Evolutionary conservation across 2,888 invertebrate species (phyloP).

Genomic region (Kryphioiulus occultus): DNA sequence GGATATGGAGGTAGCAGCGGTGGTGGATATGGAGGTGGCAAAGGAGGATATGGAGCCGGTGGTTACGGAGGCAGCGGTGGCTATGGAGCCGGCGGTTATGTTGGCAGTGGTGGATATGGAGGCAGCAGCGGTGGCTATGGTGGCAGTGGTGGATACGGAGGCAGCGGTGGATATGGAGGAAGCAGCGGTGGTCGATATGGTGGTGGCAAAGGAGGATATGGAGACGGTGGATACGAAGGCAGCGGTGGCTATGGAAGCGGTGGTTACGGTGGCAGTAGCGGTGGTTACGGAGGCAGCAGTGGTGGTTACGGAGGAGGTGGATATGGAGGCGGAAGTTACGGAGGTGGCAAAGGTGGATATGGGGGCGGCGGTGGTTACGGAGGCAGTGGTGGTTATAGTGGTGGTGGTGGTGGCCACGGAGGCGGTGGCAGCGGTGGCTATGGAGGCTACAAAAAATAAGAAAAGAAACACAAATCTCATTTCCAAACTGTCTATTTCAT

Average conservation of each 20-base stretch:
- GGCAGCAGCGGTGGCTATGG: neutral
- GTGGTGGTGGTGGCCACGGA: neutral
- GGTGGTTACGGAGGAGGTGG: constrained; percentile 33
- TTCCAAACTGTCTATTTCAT: too few species aligned
- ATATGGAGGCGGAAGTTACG: constrained; percentile 30
- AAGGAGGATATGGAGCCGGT: constrained; percentile 1
- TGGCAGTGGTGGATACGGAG: neutral
- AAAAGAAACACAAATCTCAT: neutral
- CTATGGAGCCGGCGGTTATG: neutral
- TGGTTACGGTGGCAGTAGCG: constrained; percentile 14
- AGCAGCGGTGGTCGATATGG: constrained; percentile 12
- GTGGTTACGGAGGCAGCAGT: neutral
- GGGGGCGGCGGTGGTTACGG: neutral
- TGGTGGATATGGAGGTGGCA: neutral
- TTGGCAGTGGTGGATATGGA: neutral
- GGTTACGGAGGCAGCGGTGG: constrained; percentile 38
- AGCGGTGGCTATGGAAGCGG: neutral
- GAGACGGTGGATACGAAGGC: neutral
- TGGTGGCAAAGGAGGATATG: neutral
- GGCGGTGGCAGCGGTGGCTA: constrained; percentile 21
- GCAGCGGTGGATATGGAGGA: constrained; percentile 20
- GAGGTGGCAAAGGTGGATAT: neutral
- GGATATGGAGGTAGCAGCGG: neutral
- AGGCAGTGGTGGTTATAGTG: constrained; percentile 24
- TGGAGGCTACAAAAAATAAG: neutral